Base-by-base conservation (phyloP, 2,888 invertebrate genomes). In the Pyrocoelia pectoralis region DNA sequence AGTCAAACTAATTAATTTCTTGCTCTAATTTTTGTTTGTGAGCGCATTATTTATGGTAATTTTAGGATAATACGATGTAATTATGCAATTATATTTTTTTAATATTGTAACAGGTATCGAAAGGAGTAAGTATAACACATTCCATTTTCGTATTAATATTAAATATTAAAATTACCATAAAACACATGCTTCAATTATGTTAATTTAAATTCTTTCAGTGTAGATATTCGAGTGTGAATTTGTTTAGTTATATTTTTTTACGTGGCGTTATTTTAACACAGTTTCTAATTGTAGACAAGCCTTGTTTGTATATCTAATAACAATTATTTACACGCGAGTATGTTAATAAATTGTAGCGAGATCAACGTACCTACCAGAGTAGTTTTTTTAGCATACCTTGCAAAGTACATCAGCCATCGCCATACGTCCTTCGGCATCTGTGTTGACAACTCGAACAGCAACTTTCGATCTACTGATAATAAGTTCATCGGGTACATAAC, bases 381-480 rank as follows among this genome's bases (percentile, higher is more conserved):
- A 24, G 24, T 24, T 24, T 43, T 43, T 43, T 43, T 12, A 38
- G 33, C 53, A 18, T 41, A 91, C 89, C 81, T 87, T 87, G 76
- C 90, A 92, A 24, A 97, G 85, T 18, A 93, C 88, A 84, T 97
- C 96, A 38, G 91, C 91, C 95, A 97, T 95, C 46, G 92, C 91
- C 91, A 96, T 91, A 60, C 97, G 86, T 1, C 97, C 97, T 83
- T 98, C 97, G 52, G 97, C 96, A 83, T 98, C 97, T 2, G 97
- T 97, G 82, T 98, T 97, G 57, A 93, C 93, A 50, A 98, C 87
- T 61, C 97, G 87, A 55, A 97, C 89, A 63, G 94, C 85, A n/a
- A 86, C 86, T 2, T 95, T 95, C 67, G 93, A 90, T 58, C 96
- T 86, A 4, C 93, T 88, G 5, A 89, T 89, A 68, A 97, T 88